Base-by-base conservation (phyloP, 1,140 invertebrate genomes). In the Trichoplusia ni region DNA sequence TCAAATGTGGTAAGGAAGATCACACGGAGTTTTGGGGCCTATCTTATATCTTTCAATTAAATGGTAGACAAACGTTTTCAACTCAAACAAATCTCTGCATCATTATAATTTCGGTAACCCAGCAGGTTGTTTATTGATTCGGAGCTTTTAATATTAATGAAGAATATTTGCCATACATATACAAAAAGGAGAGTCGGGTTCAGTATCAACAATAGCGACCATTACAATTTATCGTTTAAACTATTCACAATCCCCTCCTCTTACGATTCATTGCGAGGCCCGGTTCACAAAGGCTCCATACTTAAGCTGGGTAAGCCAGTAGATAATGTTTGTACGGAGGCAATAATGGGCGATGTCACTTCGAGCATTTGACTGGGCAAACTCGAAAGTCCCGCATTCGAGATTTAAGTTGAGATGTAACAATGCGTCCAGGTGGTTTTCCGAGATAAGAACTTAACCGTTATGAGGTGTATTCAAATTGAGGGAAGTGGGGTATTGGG, bases 271-370 rank as follows among this genome's bases (percentile, higher is more conserved):
- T 33, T 33, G 51, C 60, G 35, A 14, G 9, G 49, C 35, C 14
- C 59, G 21, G 16, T 53, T 68, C 63, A 83, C 73, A 81, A 79
- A 78, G 75, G 76, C 72, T 71, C 65, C 59, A 47, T 70, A 70
- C 61, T 76, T 73, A 75, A 74, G 67, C 68, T 25, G 69, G 69
- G 79, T 77, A 76, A 79, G 72, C 74, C 65, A 46, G 46, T 35
- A 67, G 63, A 51, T 73, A 69, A 77, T 86, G 81, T 82, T 84
- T 84, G 81, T 73, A 67, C 75, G 73, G 72, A 79, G 71, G 79
- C 82, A 86, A 86, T 86, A 83, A 84, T 78, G 75, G 79, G 67
- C 64, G 64, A 69, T 80, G 77, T 84, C 71, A 73, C 73, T 66
- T 59, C 61, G 65, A 65, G 76, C 75, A 82, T 84, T 83, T 77